Evolutionary conservation across 2,888 invertebrate species (phyloP), one percentile per base, ranked within the genome.

Genomic region (Nomada flava): DNA sequence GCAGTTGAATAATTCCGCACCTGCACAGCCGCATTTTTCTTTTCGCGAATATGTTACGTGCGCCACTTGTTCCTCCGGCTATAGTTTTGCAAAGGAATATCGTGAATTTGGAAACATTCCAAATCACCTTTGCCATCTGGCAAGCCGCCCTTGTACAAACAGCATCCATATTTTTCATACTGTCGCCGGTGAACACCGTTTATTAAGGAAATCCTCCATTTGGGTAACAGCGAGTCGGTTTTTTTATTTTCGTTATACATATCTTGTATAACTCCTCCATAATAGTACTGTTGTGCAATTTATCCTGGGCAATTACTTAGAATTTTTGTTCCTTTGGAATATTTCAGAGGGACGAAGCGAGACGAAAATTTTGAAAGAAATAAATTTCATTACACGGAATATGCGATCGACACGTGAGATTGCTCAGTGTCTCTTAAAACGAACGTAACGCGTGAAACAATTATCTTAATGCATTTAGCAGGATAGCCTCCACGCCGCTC

Each of bases 121-220:
- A 86, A 87, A 87, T 88, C 82, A 76, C 76, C 64, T 78, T 36
- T 23, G 36, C 71, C 82, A 77, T 83, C 76, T 83, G 72, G 50
- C 64, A 23, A 59, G 64, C 57, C 26, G 52, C 44, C 36, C 42
- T 69, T 77, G 44, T 42, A 15, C 57, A 23, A 50, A 68, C 62
- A 69, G 29, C 55, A n/a, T 42, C 44, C 15, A n/a, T 70, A 80
- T 82, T 84, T 84, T 85, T 79, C 75, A 67, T 59, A 36, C 13
- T 7, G 11, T 1, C 68, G 29, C 23, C 63, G 72, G 71, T 68
- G 42, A 50, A n/a, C 23, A 11, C 20, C 47, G 72, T 52, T 74
- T 59, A 53, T 52, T 36, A 44, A 73, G 44, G 53, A 63, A 60
- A 15, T 13, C 5, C 50, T 15, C 18, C 9, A 11, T 52, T 29